phyloP scores from a whole-genome alignment of 2,888 invertebrate genomes.

The Chalcis sispes region DNA sequence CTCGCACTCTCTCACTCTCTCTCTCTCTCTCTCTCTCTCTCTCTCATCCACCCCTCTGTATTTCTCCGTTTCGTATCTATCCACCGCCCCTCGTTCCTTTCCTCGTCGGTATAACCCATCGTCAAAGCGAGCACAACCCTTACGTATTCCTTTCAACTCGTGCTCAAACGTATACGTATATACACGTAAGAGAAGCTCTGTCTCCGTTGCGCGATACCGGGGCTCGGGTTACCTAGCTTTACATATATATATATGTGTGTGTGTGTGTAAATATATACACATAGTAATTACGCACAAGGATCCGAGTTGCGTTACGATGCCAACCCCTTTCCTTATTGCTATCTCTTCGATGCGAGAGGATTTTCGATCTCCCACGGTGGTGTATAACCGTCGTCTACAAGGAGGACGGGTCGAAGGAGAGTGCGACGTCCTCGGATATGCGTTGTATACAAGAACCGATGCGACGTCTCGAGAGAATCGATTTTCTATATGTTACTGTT shows the following conservation, averaged over 20 bases:
- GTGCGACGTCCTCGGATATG: constrained; percentile 34
- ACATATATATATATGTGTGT: no score
- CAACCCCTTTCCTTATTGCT: constrained; percentile 55
- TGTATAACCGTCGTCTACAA: no score
- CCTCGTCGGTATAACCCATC: constrained; percentile 17
- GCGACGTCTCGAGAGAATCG: constrained; percentile 17
- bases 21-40: constrained; percentile 26
- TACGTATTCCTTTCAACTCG: constrained; percentile 46
- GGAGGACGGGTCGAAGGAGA: neutral
- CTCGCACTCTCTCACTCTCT: constrained; percentile 24
- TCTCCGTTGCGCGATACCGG: constrained; percentile 33
- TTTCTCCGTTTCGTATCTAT: no score
- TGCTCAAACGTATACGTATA: no score
- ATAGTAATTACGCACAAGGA: constrained; percentile 65
- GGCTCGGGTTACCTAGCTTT: constrained; percentile 67
- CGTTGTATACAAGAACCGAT: neutral
- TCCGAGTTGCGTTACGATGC: constrained; percentile 56
- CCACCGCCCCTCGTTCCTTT: neutral
- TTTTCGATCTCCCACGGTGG: constrained; percentile 31
- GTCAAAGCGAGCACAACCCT: constrained; percentile 19
- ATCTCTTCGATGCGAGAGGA: constrained; percentile 18
- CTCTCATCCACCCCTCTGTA: neutral
- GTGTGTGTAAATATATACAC: no score
- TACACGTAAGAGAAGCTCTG: neutral
- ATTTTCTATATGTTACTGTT: constrained; percentile 24